Evolutionary conservation across 2,888 invertebrate species (phyloP).

Genomic region (Hyalella azteca): DNA sequence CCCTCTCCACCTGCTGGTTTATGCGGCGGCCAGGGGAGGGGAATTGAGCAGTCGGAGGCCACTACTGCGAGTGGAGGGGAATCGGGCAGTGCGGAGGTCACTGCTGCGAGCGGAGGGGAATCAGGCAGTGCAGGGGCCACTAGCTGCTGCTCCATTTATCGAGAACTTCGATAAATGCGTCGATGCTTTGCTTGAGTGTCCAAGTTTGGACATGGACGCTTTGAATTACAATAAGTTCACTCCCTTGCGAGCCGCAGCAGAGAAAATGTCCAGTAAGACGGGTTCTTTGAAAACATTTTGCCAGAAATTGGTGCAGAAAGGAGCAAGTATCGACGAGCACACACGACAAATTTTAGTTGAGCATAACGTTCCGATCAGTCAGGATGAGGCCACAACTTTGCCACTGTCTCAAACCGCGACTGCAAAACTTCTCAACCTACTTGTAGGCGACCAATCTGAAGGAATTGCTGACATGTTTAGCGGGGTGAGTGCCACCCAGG

Average conservation of each 20-base stretch:
- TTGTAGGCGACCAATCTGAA: constrained; percentile 19
- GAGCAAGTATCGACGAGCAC: constrained; percentile 44
- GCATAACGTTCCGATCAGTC: not conserved
- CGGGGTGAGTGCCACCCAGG: constrained; percentile 16
- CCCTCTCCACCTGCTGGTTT: constrained; percentile 44
- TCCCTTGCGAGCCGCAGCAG: constrained; percentile 49
- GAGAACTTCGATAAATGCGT: too few species aligned
- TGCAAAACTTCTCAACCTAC: constrained; percentile 46
- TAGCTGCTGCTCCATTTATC: too few species aligned
- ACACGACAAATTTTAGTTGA: not conserved
- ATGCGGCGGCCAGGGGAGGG: constrained; percentile 4
- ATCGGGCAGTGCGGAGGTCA: too few species aligned
- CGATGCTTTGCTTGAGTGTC: constrained; percentile 36
- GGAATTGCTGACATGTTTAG: constrained; percentile 30
- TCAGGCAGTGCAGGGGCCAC: too few species aligned
- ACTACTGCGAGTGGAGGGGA: too few species aligned
- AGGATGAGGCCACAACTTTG: not conserved
- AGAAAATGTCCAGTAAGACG: constrained; percentile 7
- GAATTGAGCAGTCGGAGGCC: too few species aligned
- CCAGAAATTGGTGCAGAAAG: constrained; percentile 45
- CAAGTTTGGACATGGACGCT: constrained; percentile 47
- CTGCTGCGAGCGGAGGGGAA: too few species aligned
- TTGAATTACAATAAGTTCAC: constrained; percentile 35
- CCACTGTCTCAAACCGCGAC: constrained; percentile 38
- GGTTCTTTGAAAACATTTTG: constrained; percentile 41